phyloP scores from a whole-genome alignment of 2,113 vertebrate species.

The Lepus timidus region DNA sequence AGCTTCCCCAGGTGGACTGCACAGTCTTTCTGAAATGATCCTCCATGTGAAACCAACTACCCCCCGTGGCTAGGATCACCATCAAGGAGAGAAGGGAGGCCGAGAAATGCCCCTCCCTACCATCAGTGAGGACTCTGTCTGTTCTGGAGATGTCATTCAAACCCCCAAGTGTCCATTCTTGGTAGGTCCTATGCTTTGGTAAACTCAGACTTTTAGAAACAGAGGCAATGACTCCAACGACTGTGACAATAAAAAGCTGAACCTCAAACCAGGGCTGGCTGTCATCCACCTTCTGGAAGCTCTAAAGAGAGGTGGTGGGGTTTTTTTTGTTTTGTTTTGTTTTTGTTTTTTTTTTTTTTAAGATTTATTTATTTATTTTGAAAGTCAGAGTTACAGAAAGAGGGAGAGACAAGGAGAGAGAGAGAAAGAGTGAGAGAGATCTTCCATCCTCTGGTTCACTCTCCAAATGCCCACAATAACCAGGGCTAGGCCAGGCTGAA shows the following conservation, averaged over 20 bases:
- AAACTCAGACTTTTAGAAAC: constrained; percentile 34
- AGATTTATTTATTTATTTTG: no score
- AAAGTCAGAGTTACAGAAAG: no score
- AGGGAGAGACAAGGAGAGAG: no score
- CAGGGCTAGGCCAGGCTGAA: no score
- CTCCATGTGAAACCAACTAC: neutral
- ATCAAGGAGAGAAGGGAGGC: neutral
- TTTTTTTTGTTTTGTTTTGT: no score
- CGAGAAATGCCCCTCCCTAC: neutral
- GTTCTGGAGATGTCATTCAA: neutral
- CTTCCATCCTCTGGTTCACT: no score
- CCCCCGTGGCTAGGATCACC: neutral
- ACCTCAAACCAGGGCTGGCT: neutral
- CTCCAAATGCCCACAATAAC: no score
- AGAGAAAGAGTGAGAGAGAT: no score
- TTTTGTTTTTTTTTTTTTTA: no score
- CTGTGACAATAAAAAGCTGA: neutral
- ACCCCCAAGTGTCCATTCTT: accelerated
- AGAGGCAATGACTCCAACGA: neutral
- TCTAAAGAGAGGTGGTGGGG: neutral
- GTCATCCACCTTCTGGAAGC: neutral
- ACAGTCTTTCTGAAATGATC: neutral
- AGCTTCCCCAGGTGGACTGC: neutral
- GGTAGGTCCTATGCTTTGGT: accelerated
- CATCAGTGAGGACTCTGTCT: neutral